Evolutionary conservation across 2,113 vertebrate genomes (phyloP).

Genomic region (Arizona elegans): DNA sequence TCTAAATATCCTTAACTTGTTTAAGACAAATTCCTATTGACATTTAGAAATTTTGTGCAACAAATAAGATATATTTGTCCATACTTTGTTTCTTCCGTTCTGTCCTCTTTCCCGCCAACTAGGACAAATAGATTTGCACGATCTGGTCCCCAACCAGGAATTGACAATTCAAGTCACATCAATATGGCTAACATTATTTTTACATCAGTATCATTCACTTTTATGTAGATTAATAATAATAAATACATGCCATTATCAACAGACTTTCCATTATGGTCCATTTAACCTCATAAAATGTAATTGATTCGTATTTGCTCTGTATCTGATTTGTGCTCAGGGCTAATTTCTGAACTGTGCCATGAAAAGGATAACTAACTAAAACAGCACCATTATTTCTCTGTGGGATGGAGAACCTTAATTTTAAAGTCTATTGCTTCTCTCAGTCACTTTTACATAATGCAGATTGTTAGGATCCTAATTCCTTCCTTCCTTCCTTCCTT

Average conservation of each 20-base stretch:
- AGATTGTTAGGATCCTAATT: background rate
- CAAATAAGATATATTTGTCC: background rate
- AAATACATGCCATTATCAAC: slow-evolving; percentile 68
- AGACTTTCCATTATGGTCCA: slow-evolving; percentile 66
- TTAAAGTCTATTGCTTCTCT: background rate
- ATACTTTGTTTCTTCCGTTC: background rate
- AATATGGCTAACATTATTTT: slow-evolving; percentile 56
- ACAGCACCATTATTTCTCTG: slow-evolving; percentile 27
- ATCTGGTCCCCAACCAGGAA: slow-evolving; percentile 28
- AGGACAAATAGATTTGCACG: background rate
- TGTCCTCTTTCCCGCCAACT: background rate
- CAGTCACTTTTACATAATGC: background rate
- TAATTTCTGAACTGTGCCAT: slow-evolving; percentile 46
- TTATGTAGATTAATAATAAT: slow-evolving; percentile 69
- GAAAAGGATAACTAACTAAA: slow-evolving; percentile 48
- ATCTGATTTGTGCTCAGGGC: slow-evolving; percentile 60
- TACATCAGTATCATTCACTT: slow-evolving; percentile 66
- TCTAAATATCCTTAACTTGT: slow-evolving; percentile 6
- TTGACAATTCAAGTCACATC: slow-evolving; percentile 44
- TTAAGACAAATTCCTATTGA: background rate
- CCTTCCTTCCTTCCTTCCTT: too few relatives aligned
- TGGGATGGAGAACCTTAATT: slow-evolving; percentile 26
- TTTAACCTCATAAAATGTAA: slow-evolving; percentile 70
- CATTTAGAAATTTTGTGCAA: background rate
- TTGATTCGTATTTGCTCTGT: slow-evolving; percentile 67